Base-by-base conservation (phyloP, 2,797 vertebrate species). In the Anolis apletophallus region DNA sequence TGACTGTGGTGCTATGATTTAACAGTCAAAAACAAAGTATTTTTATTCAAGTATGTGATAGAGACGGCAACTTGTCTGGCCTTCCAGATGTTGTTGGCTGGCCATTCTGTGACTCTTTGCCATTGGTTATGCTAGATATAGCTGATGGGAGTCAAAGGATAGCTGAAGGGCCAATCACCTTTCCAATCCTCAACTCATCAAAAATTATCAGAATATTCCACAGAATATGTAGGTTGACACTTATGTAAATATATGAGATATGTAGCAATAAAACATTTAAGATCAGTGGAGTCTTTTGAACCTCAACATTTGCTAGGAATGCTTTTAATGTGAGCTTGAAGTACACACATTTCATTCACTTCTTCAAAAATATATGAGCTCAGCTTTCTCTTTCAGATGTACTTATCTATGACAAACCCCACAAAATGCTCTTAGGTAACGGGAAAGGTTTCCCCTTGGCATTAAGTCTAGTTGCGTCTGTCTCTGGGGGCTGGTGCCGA, bases 371-470 rank as follows among this genome's bases (percentile, higher is more conserved):
- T 83, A 61, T 82, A 69, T 46, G 6, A 40, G 16, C 50, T 69
- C 2, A 32, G 82, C 61, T 80, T 82, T 46, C 73, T 87, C 36
- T 86, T 91, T 87, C 85, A 26, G 69, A 73, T 85, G 36, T 81
- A 83, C 29, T 55, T 85, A 0, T 91, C 55, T 84, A 57, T 77
- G 89, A 87, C 29, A 21, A 75, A 54, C 74, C 72, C 83, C 19
- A 79, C 87, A 89, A 73, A 85, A 91, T 94, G 89, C 83, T 92
- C n/a, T n/a, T n/a, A n/a, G n/a, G n/a, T n/a, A n/a, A n/a, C n/a
- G n/a, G n/a, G n/a, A n/a, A n/a, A n/a, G n/a, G n/a, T n/a, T n/a
- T n/a, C n/a, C n/a, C n/a, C n/a, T n/a, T n/a, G n/a, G n/a, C n/a
- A n/a, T n/a, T n/a, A n/a, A n/a, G n/a, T n/a, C n/a, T n/a, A n/a